phyloP scores from a whole-genome alignment of 2,797 vertebrate species.

The Perodicticus potto region DNA sequence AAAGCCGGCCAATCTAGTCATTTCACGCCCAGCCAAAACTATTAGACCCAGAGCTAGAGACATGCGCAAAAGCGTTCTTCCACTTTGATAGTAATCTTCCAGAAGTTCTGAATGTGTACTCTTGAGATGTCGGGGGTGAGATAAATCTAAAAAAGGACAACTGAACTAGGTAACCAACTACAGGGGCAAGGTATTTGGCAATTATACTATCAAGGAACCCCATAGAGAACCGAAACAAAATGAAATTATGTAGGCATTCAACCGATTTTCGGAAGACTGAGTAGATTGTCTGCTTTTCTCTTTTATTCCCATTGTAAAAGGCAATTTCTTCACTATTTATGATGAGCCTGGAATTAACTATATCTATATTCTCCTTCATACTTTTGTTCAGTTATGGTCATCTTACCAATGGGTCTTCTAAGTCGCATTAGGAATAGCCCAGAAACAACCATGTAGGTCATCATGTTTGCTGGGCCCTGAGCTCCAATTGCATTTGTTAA shows the following conservation, averaged over 20 bases:
- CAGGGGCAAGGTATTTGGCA: slow-evolving; percentile 98
- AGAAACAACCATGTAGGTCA: slow-evolving; percentile 96
- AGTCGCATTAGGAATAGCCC: slow-evolving; percentile 96
- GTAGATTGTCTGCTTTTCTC: slow-evolving; percentile 97
- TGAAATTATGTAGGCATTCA: slow-evolving; percentile 97
- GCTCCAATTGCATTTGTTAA: slow-evolving; percentile 96
- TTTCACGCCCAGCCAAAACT: slow-evolving; percentile 97
- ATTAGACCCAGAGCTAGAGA: slow-evolving; percentile 98
- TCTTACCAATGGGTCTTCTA: slow-evolving; percentile 96
- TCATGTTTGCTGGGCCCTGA: slow-evolving; percentile 97
- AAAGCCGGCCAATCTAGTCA: slow-evolving; percentile 98
- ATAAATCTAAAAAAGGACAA: slow-evolving; percentile 93
- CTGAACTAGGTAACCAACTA: slow-evolving; percentile 98
- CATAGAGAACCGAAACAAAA: slow-evolving; percentile 99
- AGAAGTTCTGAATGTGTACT: slow-evolving; percentile 95
- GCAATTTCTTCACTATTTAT: slow-evolving; percentile 99
- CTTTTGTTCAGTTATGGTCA: slow-evolving; percentile 96
- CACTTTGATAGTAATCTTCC: slow-evolving; percentile 99
- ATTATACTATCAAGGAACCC: slow-evolving; percentile 97
- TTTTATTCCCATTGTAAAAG: slow-evolving; percentile 97
- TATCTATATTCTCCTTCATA: slow-evolving; percentile 98
- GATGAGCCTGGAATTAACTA: slow-evolving; percentile 97
- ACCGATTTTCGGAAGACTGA: slow-evolving; percentile 96
- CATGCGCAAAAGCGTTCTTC: slow-evolving; percentile 98
- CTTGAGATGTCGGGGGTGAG: slow-evolving; percentile 92